These are phyloP conservation scores for Ophraella communa DNA, from an alignment of 2,888 invertebrate genomes.

Conservation along the genomic window DNA sequence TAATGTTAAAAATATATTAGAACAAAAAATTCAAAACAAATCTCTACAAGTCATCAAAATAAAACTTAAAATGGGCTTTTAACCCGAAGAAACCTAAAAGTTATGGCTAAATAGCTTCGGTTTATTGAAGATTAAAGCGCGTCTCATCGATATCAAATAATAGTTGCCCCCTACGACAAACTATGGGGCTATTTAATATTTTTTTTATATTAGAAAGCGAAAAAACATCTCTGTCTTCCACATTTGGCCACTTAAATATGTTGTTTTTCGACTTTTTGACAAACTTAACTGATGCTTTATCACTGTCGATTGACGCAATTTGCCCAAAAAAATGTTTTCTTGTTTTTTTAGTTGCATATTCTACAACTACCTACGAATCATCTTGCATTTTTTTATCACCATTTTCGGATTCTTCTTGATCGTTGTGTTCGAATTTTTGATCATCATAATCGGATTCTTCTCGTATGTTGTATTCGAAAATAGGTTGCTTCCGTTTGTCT, in stretches of 20 bases:
- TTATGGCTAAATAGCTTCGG: too few relatives aligned
- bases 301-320: background rate
- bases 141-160: background rate
- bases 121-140: background rate
- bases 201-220: background rate
- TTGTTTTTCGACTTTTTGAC: too few relatives aligned
- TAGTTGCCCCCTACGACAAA: background rate
- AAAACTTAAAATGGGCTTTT: background rate
- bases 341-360: background rate
- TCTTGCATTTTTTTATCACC: background rate
- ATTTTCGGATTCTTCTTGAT: background rate
- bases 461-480: background rate
- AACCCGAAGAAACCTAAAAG: too few relatives aligned
- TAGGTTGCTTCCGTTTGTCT: background rate
- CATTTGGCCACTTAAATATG: background rate
- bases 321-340: background rate
- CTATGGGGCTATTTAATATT: background rate
- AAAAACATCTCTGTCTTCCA: background rate
- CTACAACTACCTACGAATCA: background rate
- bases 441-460: background rate
- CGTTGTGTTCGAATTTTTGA: background rate
- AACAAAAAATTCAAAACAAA: background rate
- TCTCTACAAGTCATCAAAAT: background rate
- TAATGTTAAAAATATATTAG: background rate
- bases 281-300: too few relatives aligned